A percentile compares a stretch with the other conserved stretches of the same genome.
Conservation (phyloP, 2,888 invertebrate genomes). For the Limnephilus lunatus region DNA sequence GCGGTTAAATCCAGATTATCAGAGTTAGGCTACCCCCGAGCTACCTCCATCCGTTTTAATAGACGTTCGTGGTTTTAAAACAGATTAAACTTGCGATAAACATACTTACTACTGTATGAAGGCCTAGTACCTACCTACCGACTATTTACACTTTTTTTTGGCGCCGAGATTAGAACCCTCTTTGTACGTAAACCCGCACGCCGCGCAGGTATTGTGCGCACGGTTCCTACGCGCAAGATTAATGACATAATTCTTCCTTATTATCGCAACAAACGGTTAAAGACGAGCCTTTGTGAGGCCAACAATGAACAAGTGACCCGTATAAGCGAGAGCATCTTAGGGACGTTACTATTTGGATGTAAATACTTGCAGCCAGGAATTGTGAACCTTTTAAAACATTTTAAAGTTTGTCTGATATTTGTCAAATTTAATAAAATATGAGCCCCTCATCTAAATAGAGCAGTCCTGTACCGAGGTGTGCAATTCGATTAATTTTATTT, state of each 20-base stretch:
- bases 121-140: background rate
- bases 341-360: constrained; percentile 40
- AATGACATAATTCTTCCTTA: constrained; percentile 66
- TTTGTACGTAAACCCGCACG: constrained; percentile 48
- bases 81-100: background rate
- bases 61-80: background rate
- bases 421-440: too few relatives aligned
- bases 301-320: constrained; percentile 66
- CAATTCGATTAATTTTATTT: too few relatives aligned
- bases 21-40: background rate
- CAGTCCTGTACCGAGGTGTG: too few relatives aligned
- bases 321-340: constrained; percentile 59
- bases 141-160: constrained; percentile 30
- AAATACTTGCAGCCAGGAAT: background rate
- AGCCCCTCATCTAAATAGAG: too few relatives aligned
- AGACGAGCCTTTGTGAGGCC: constrained; percentile 59
- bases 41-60: background rate
- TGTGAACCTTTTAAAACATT: constrained; percentile 5
- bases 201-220: constrained; percentile 41
- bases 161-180: constrained; percentile 36
- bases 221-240: constrained; percentile 58
- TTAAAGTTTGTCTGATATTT: too few relatives aligned
- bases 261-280: constrained; percentile 64
- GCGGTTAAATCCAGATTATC: background rate
- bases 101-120: background rate